Base-by-base conservation (phyloP, 2,888 invertebrate genomes). In the Philopedon plagiatum region DNA sequence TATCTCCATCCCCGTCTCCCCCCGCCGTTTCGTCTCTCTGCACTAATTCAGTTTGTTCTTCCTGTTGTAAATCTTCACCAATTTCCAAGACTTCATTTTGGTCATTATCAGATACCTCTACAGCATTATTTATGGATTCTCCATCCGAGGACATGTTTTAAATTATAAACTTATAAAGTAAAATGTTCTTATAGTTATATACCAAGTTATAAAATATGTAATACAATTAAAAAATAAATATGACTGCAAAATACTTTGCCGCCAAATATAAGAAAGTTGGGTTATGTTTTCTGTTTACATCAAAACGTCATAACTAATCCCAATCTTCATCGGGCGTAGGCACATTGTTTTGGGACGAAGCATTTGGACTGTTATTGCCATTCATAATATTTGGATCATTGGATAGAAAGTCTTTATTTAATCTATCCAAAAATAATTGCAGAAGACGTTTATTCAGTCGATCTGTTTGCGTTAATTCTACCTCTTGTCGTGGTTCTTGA, bases 391-490 rank as follows among this genome's bases (percentile, higher is more conserved):
- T 39, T 11, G 58, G 23, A 39, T 39, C 21, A 39, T 51, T 54
- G 9, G n/a, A 41, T 37, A 11, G 32, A 19, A 11, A 21, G 18
- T 69, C 61, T 73, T 79, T 74, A 73, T 90, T 90, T 85, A 92
- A 87, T 73, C 89, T 85, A 63, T 89, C 87, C 73, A 92, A 86
- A 69, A 92, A 86, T 0, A 91, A 91, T 66, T 89, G 87, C 56
- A 92, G 83, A 62, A 92, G 84, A 79, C 89, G 89, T 82, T 91
- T 92, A 81, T 92, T 92, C 68, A 92, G 79, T 75, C 87, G 89
- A 81, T 92, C 92, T 0, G 91, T 92, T 83, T 89, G 89, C 9
- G 89, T 90, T 71, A 89, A 77, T 81, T 84, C 82, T 34, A 79
- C 73, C 18, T 64, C 78, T 39, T 61, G 62, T 18, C 49, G 68